Evolutionary conservation across 2,888 invertebrate genomes (phyloP).

Genomic region (Polietes domitor): DNA sequence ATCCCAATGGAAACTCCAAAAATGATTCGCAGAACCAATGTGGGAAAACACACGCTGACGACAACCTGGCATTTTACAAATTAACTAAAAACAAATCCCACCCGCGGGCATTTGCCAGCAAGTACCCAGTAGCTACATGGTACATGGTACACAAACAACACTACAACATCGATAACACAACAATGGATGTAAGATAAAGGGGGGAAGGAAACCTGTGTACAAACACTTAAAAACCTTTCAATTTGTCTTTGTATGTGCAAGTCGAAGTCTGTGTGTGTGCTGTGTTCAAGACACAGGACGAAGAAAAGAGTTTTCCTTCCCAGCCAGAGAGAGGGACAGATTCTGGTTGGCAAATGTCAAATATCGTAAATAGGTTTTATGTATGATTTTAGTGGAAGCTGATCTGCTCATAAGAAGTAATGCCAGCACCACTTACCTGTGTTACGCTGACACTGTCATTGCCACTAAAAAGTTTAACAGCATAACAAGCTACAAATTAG

Average conservation of each 20-base stretch:
- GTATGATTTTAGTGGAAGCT: not conserved
- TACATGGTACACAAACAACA: conserved; percentile 2
- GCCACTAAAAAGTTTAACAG: conserved; percentile 1
- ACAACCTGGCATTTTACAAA: not conserved
- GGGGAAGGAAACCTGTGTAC: conserved; percentile 8
- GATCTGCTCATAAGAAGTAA: not conserved
- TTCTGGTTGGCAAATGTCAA: not conserved
- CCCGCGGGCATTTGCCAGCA: conserved; percentile 33
- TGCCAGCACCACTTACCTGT: conserved; percentile 28
- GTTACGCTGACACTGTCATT: not conserved
- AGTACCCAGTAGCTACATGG: not conserved
- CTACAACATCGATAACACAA: not conserved
- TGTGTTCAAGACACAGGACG: not conserved
- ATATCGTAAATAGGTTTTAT: conserved; percentile 9
- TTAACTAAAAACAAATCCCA: conserved; percentile 39
- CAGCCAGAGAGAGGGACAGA: not conserved
- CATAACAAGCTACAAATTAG: conserved; percentile 8
- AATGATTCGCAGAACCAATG: not conserved
- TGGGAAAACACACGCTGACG: not conserved
- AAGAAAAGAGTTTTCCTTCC: not conserved
- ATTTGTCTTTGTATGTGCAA: conserved; percentile 3
- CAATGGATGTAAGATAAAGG: not conserved
- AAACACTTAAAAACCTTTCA: conserved; percentile 47
- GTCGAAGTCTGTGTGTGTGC: not conserved
- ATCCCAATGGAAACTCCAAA: not conserved